Base-by-base conservation (phyloP, 2,888 invertebrate genomes). In the Carpatolechia fugitivella region DNA sequence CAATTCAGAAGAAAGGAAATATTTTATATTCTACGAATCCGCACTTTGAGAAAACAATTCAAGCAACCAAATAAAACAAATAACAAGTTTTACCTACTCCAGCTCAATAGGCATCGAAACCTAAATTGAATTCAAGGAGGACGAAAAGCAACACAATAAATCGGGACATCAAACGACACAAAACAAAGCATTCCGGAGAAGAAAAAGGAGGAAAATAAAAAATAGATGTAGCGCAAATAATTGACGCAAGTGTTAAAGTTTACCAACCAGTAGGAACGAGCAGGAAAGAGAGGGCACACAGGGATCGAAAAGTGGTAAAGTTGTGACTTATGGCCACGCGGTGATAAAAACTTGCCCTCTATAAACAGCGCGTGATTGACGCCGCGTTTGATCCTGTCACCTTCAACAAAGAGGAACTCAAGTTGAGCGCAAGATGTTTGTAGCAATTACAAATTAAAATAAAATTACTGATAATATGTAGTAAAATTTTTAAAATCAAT, bases 191-290 rank as follows among this genome's bases (percentile, higher is more conserved):
- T 53, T 50, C 51, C 40, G 24, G 38, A 38, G 41, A 3, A 44
- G 56, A 61, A 54, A 57, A 65, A 66, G 64, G 63, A 63, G 67
- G 62, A 62, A 66, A 66, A 72, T 63, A 72, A 70, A 68, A 70
- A 74, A 72, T 74, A 72, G 66, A 74, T 70, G 74, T 70, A 61
- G 66, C 69, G 65, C 61, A 66, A 71, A 72, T 75, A 74, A 80
- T 76, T 74, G 72, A 64, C 66, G 63, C 57, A 64, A 60, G 61
- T 63, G 70, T 69, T 69, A 65, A 71, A 74, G 66, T 74, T 71
- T 50, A 41, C 55, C 61, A 40, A 35, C 30, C 13, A 44, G 44
- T 41, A 13, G 40, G 18, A 18, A 41, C 10, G 40, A 14, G 29
- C 7, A 24, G 44, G 29, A 1, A 38, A 29, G 18, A 29, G 36